A percentile compares a stretch with the other conserved stretches of the same genome.
These are phyloP conservation scores for Lissonota sp. DNA, from an alignment of 2,888 invertebrate genomes.

Conservation along the genomic window DNA sequence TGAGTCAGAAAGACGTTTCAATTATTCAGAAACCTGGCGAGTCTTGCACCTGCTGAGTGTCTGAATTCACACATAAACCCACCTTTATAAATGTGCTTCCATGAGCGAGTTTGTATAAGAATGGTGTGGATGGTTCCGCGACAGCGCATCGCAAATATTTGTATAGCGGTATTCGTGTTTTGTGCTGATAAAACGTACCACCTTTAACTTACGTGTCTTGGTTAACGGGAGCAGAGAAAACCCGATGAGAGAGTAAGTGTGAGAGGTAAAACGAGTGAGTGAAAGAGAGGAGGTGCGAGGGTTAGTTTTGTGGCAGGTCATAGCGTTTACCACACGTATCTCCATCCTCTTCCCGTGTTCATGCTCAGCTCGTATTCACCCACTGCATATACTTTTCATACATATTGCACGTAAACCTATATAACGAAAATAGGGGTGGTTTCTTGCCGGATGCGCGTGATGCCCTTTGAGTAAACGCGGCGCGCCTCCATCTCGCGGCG, in stretches of 20 bases:
- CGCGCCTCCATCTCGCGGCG: slow-evolving; percentile 5
- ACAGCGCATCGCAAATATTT: slow-evolving; percentile 51
- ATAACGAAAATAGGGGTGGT: slow-evolving; percentile 17
- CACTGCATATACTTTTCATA: background rate
- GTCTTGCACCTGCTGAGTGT: slow-evolving; percentile 25
- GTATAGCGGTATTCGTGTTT: slow-evolving; percentile 58
- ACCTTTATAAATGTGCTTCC: background rate
- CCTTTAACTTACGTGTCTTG: slow-evolving; percentile 29
- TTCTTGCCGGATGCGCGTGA: slow-evolving; percentile 52
- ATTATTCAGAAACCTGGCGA: slow-evolving; percentile 33
- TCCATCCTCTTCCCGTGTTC: slow-evolving; percentile 13
- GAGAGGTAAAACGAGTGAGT: background rate
- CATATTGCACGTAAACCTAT: background rate
- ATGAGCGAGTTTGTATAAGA: slow-evolving; percentile 1
- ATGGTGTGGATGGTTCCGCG: slow-evolving; percentile 33
- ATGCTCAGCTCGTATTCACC: slow-evolving; percentile 20
- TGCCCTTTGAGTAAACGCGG: slow-evolving; percentile 45
- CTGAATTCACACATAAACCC: slow-evolving; percentile 1
- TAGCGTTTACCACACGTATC: background rate
- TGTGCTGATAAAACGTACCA: slow-evolving; percentile 49
- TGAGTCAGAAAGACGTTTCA: slow-evolving; percentile 29
- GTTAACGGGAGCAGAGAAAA: background rate
- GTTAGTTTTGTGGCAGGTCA: slow-evolving; percentile 19
- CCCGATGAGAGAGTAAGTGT: background rate
- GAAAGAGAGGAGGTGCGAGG: background rate